Evolutionary conservation across 2,113 vertebrate genomes (phyloP), one percentile per base, ranked within the genome.

Genomic region (Triplophysa rosa): DNA sequence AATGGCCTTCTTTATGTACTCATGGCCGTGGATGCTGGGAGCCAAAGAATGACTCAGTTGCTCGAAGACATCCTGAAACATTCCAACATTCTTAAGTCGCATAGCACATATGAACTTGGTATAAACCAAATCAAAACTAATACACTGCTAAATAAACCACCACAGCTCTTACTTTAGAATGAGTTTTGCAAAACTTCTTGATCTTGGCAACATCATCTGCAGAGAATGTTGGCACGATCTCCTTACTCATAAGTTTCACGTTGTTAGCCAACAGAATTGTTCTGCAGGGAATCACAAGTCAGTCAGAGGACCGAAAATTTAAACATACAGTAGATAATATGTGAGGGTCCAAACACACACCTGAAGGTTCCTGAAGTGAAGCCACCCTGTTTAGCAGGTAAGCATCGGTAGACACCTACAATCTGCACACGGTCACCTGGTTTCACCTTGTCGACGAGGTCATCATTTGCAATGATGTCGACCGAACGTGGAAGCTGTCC

Each of bases 1-100:
- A 87, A 95, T 95, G 76, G 87, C 91, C 89, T 94, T 95, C 91
- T 95, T 94, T 88, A 95, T 94, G 90, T 90, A 93, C 84, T 91
- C 89, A 70, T 87, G 93, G 68, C 89, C 92, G 87, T 93, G 92
- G 89, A 92, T 74, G 62, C 90, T 93, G 87, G 92, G 90, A 86
- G 92, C 92, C 90, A 95, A 91, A 80, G 92, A 92, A 83, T 87
- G 91, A 83, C 90, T 93, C 87, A 95, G 93, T 88, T 94, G 91
- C 88, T 94, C 93, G 93, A 93, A 94, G 74, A 94, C 92, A 87
- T 83, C 90, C 93, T 95, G 88, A 59, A 79, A 67, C 14, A 76
- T 12, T 58, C 1, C 11, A 87, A 67, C 23, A 70, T 11, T 21
- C 6, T 59, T n/a, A 23, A 17, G 12, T 61, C 7, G 1, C 16